A percentile compares a stretch with the other conserved stretches of the same genome.
phyloP scores from a whole-genome alignment of 2,113 vertebrate genomes.

The Acanthochromis polyacanthus region DNA sequence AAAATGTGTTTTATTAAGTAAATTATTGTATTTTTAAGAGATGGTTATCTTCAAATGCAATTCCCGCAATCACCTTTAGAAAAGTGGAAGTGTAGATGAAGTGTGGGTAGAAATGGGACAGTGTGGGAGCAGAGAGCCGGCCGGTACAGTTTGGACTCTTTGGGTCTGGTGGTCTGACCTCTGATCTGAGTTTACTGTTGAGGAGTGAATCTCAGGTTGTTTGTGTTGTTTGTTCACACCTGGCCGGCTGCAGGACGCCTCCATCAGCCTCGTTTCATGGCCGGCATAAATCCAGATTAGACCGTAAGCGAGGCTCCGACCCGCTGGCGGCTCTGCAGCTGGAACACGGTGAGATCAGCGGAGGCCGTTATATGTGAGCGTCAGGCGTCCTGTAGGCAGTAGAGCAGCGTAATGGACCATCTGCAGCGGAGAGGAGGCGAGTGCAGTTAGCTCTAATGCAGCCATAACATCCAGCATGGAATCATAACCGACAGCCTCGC shows the following conservation, averaged over 20 bases:
- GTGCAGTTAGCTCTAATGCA: conserved; percentile 63
- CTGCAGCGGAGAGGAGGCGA: conserved; percentile 51
- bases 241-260: conserved; percentile 43
- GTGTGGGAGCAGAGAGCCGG: too few relatives aligned
- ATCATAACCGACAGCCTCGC: conserved; percentile 46
- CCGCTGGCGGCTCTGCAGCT: background rate
- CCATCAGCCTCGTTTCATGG: conserved; percentile 41
- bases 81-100: too few relatives aligned
- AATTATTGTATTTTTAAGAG: too few relatives aligned
- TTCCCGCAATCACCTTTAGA: too few relatives aligned
- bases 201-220: background rate
- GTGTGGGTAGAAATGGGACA: too few relatives aligned
- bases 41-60: too few relatives aligned
- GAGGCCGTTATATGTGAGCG: conserved; percentile 38
- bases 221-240: conserved; percentile 39
- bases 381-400: conserved; percentile 16
- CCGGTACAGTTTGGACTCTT: too few relatives aligned
- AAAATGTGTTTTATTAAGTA: too few relatives aligned
- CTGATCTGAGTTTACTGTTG: too few relatives aligned
- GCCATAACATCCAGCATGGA: conserved; percentile 58
- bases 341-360: conserved; percentile 18
- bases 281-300: conserved; percentile 60
- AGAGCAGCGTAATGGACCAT: conserved; percentile 55
- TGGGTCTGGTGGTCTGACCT: too few relatives aligned
- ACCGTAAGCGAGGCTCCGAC: conserved; percentile 37